phyloP scores from a whole-genome alignment of 2,888 invertebrate species.

The Dione juno region DNA sequence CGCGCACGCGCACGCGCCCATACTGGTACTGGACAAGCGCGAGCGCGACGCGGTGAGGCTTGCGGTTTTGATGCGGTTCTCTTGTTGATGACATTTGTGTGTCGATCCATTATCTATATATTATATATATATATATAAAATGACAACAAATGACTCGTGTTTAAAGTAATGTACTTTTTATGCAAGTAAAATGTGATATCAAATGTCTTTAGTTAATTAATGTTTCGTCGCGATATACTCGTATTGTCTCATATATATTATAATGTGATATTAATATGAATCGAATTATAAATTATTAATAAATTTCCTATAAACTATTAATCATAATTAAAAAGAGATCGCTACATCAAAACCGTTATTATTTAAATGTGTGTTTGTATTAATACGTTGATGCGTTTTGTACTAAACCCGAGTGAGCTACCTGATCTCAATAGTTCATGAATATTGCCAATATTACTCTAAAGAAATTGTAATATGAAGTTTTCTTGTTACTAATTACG shows the following conservation, averaged over 20 bases:
- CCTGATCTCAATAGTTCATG: not conserved
- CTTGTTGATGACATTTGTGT: not conserved
- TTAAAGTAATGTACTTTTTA: not conserved
- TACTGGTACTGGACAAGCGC: conserved; percentile 76
- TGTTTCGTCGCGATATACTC: not conserved
- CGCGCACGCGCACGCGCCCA: too few species aligned
- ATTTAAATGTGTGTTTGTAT: conserved; percentile 15
- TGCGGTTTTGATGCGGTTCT: conserved; percentile 9
- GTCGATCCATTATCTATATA: too few species aligned
- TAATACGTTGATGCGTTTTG: conserved; percentile 13
- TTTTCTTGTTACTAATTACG: conserved; percentile 27
- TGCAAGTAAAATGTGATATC: not conserved
- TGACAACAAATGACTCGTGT: not conserved
- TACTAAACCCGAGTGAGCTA: conserved; percentile 13
- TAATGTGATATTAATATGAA: not conserved
- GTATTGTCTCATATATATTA: not conserved
- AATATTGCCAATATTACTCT: not conserved
- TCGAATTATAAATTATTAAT: not conserved
- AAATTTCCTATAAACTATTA: not conserved
- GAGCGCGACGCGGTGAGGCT: conserved; percentile 75
- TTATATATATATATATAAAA: too few species aligned
- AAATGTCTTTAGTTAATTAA: not conserved
- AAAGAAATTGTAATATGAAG: not conserved
- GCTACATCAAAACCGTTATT: conserved; percentile 12
- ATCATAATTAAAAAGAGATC: not conserved